Conservation (phyloP, 37 sponge, comb jelly and placozoan species). For the Ephydatia muelleri region DNA sequence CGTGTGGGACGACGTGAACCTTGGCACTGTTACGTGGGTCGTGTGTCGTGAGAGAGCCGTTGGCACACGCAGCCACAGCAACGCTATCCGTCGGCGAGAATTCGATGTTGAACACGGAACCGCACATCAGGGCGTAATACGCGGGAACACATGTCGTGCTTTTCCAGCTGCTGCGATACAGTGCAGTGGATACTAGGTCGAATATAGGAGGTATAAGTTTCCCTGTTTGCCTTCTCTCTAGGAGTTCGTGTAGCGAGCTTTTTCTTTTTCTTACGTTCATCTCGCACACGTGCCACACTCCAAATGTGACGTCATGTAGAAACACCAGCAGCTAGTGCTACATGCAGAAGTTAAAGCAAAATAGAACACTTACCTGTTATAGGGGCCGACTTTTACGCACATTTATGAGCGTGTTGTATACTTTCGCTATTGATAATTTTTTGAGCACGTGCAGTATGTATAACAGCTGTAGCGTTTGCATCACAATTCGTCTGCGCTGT, state of each 20-base stretch:
- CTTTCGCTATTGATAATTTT: too few species aligned
- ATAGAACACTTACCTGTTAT: too few species aligned
- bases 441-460: too few species aligned
- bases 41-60: slow-evolving; percentile 5
- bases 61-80: slow-evolving; percentile 21
- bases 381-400: too few species aligned
- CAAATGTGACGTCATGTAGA: too few species aligned
- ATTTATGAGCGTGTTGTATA: too few species aligned
- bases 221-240: neutral
- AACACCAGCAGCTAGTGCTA: too few species aligned
- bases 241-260: neutral
- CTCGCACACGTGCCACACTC: too few species aligned
- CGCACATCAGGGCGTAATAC: slow-evolving; percentile 9
- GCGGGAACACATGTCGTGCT: neutral
- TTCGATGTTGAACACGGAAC: slow-evolving; percentile 66
- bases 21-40: slow-evolving; percentile 14
- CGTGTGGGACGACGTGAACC: slow-evolving; percentile 2
- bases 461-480: too few species aligned
- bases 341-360: too few species aligned
- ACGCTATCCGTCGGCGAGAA: slow-evolving; percentile 39
- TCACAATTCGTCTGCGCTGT: too few species aligned
- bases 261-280: neutral
- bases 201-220: neutral
- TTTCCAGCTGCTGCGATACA: neutral
- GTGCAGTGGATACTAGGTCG: neutral